Conservation (phyloP, 2,888 invertebrate species). For the Drosophila macrothrix region DNA sequence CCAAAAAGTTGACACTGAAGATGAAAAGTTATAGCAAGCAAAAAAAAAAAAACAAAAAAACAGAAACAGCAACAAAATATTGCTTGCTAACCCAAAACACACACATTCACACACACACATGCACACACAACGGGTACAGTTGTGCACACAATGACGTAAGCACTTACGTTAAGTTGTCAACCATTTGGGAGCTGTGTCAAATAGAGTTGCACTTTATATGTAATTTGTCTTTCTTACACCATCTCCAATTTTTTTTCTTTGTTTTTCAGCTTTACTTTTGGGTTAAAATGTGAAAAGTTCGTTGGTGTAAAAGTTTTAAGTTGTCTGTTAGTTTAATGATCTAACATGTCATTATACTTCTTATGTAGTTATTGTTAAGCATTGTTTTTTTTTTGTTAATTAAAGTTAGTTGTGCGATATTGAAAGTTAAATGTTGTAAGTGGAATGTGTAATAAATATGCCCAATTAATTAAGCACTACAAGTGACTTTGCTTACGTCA, state of each 20-base stretch:
- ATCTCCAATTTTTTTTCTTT: neutral
- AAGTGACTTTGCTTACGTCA: constrained; percentile 11
- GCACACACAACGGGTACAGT: constrained; percentile 52
- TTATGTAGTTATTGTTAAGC: neutral
- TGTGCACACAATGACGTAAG: constrained; percentile 66
- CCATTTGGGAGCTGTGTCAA: constrained; percentile 45
- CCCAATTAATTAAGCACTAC: neutral
- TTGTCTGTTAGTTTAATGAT: neutral
- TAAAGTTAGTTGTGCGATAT: neutral
- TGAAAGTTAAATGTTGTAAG: neutral
- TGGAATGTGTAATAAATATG: neutral
- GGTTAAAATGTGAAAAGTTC: neutral
- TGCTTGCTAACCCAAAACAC: constrained; percentile 15
- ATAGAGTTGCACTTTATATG: constrained; percentile 44
- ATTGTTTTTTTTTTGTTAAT: neutral
- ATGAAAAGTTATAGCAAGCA: constrained; percentile 62
- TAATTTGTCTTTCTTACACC: constrained; percentile 38
- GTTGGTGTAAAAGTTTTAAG: constrained; percentile 12
- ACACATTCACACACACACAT: neutral
- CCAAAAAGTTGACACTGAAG: constrained; percentile 73
- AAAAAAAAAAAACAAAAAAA: constrained; percentile 28
- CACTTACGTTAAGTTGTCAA: constrained; percentile 66
- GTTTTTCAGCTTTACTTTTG: neutral
- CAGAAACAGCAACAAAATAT: constrained; percentile 1
- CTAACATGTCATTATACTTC: neutral